These are phyloP conservation scores for Nothoprocta perdicaria DNA, from an alignment of 2,113 vertebrate species.

Conservation along the genomic window DNA sequence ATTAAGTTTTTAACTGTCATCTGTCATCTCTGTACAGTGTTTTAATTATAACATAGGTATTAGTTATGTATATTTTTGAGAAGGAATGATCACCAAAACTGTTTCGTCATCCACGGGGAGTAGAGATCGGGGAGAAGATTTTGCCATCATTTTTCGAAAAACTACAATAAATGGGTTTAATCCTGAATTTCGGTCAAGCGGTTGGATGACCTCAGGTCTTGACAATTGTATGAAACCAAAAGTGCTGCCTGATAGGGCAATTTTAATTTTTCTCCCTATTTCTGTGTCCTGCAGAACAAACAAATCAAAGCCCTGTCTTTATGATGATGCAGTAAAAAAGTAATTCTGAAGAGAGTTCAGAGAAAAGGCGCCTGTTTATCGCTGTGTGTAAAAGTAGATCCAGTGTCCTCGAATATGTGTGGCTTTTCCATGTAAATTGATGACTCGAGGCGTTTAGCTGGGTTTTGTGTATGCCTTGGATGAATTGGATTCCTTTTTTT, in stretches of 20 bases:
- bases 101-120: slow-evolving; percentile 76
- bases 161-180: slow-evolving; percentile 75
- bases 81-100: slow-evolving; percentile 82
- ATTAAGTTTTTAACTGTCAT: slow-evolving; percentile 99
- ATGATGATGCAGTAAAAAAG: slow-evolving; percentile 41
- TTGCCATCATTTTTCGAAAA: slow-evolving; percentile 75
- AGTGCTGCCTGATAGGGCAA: slow-evolving; percentile 31
- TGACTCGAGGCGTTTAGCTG: slow-evolving; percentile 52
- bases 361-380: slow-evolving; percentile 31
- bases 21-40: slow-evolving; percentile 97
- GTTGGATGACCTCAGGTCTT: slow-evolving; percentile 58
- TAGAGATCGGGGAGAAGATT: slow-evolving; percentile 65
- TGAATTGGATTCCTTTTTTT: slow-evolving; percentile 77
- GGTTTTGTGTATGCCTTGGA: slow-evolving; percentile 66
- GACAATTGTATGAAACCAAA: slow-evolving; percentile 64
- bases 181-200: slow-evolving; percentile 72
- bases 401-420: slow-evolving; percentile 40
- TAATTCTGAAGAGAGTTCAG: slow-evolving; percentile 38
- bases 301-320: slow-evolving; percentile 55
- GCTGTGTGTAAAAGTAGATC: slow-evolving; percentile 44
- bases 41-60: slow-evolving; percentile 99
- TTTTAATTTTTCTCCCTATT: slow-evolving; percentile 46
- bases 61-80: slow-evolving; percentile 94
- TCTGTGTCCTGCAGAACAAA: slow-evolving; percentile 47
- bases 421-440: slow-evolving; percentile 55